Conservation (phyloP, 2,888 invertebrate genomes). For the Polylopha cassiicola region DNA sequence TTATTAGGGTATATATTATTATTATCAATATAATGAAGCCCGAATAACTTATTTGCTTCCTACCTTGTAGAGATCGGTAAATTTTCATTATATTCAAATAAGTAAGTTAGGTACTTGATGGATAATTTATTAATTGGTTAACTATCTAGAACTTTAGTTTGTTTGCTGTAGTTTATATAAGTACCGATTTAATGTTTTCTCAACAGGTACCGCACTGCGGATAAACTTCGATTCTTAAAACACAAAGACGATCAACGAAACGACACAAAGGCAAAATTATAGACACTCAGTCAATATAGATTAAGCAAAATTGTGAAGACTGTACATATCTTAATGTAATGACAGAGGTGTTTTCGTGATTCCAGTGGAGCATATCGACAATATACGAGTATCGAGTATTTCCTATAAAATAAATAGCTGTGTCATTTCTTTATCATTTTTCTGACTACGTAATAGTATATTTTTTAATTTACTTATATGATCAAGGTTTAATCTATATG, state of each 20-base stretch:
- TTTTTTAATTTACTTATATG: not conserved
- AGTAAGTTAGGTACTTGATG: too few species aligned
- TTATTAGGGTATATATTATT: too few species aligned
- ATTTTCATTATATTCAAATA: too few species aligned
- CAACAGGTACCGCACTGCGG: conserved; percentile 50
- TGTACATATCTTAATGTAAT: conserved; percentile 61
- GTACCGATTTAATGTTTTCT: too few species aligned
- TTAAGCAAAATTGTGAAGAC: conserved; percentile 58
- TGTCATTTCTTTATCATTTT: conserved; percentile 2
- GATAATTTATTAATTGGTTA: too few species aligned
- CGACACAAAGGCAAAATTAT: conserved; percentile 53
- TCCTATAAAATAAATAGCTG: conserved; percentile 21
- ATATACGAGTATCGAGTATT: conserved; percentile 40
- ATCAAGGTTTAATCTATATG: too few species aligned
- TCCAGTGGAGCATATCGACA: conserved; percentile 72
- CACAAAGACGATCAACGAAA: conserved; percentile 51
- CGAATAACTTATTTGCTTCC: too few species aligned
- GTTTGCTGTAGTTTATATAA: too few species aligned
- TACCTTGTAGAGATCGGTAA: too few species aligned
- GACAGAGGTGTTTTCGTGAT: conserved; percentile 41
- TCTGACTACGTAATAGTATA: conserved; percentile 6
- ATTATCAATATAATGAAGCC: too few species aligned
- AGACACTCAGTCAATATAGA: conserved; percentile 36
- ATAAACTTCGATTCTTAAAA: conserved; percentile 44
- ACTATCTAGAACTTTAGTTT: too few species aligned